These are phyloP conservation scores for Pipra filicauda DNA, from an alignment of 2,113 vertebrate genomes.

Conservation along the genomic window DNA sequence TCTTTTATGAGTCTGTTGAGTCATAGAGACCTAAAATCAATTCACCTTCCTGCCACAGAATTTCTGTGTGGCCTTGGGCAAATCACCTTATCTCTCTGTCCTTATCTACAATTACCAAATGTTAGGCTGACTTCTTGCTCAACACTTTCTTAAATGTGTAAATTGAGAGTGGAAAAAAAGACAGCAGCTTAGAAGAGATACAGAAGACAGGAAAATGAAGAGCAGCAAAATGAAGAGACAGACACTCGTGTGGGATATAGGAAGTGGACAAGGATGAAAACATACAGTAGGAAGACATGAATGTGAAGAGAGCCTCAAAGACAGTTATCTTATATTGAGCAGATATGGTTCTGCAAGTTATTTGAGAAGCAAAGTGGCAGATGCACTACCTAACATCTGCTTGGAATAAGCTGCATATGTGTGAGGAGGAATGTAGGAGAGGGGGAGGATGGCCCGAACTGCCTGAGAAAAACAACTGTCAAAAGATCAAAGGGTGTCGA, in stretches of 20 bases:
- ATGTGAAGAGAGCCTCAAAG: background rate
- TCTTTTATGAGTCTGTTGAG: constrained; percentile 17
- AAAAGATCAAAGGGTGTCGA: constrained; percentile 8
- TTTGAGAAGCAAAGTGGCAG: constrained; percentile 32
- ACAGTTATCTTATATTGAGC: background rate
- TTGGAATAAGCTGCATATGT: background rate
- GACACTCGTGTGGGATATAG: background rate
- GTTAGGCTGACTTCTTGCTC: background rate
- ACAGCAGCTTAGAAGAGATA: background rate
- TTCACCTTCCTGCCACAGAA: constrained; percentile 11
- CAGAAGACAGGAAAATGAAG: background rate
- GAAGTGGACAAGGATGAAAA: background rate
- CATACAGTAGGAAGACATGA: background rate
- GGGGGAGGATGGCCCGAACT: background rate
- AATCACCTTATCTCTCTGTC: background rate
- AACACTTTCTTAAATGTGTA: background rate
- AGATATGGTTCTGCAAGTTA: background rate
- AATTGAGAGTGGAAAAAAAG: background rate
- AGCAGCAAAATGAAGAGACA: background rate
- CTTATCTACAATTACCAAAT: constrained; percentile 6
- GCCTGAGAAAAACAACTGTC: constrained; percentile 10
- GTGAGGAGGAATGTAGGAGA: background rate
- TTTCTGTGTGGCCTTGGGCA: background rate
- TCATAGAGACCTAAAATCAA: background rate
- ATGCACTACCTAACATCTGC: constrained; percentile 22